Evolutionary conservation across 2,113 vertebrate species (phyloP).

Genomic region (Oreotrochilus melanogaster): DNA sequence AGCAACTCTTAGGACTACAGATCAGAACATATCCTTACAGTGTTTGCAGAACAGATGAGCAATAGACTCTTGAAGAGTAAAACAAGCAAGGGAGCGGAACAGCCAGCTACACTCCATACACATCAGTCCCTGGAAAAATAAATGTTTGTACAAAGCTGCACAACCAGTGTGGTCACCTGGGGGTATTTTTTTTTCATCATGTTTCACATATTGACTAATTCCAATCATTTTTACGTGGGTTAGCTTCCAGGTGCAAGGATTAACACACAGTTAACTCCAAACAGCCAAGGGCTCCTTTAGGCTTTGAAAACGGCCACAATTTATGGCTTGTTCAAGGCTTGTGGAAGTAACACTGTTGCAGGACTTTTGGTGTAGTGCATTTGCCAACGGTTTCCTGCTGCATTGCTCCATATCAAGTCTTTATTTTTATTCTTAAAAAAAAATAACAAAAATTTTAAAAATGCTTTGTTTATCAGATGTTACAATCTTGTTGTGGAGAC

Average conservation of each 20-base stretch:
- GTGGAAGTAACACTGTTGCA: background rate
- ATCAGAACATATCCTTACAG: background rate
- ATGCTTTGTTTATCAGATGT: background rate
- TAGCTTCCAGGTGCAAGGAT: background rate
- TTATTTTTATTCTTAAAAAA: background rate
- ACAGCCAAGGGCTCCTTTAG: background rate
- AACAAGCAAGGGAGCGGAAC: background rate
- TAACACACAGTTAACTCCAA: background rate
- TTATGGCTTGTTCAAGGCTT: background rate
- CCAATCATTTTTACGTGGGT: background rate
- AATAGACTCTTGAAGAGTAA: background rate
- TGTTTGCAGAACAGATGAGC: slow-evolving; percentile 20
- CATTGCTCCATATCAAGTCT: background rate
- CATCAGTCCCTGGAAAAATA: background rate
- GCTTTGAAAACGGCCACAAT: background rate
- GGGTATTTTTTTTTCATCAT: background rate
- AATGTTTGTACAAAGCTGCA: slow-evolving; percentile 56
- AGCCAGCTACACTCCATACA: background rate
- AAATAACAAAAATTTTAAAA: too few species aligned
- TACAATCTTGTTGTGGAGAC: background rate
- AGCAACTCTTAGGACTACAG: background rate
- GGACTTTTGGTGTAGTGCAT: background rate
- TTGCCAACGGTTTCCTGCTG: background rate
- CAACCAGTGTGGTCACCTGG: background rate
- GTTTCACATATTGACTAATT: slow-evolving; percentile 25